Evolutionary conservation across 2,888 invertebrate genomes (phyloP), one percentile per base, ranked within the genome.

Genomic region (Ctena decussata): DNA sequence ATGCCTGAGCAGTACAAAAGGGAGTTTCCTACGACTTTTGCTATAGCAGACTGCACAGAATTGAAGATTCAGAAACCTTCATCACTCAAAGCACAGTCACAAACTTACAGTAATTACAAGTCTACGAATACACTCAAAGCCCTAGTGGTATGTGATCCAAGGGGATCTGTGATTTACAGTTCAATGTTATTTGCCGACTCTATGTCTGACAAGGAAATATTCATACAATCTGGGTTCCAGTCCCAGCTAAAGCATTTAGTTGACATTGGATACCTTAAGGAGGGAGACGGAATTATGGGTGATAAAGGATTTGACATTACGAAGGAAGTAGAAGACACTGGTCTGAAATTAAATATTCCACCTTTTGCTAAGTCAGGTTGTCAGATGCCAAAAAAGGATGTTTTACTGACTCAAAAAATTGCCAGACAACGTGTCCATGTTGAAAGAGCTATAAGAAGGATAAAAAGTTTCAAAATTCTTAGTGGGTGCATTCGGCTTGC

Each of bases 141-240:
- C 15, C 49, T 46, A 15, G 49, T 46, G 15, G 49, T 15, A 15
- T 46, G n/a, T 57, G 76, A 30, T 35, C 2, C 5, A 57, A 41
- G 32, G 35, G 60, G 32, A 18, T 86, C 81, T 18, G 53, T 86
- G 1, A 72, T 84, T 21, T 80, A 77, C 60, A 41, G 57, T 21
- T 81, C 81, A 12, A 32, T 65, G 18, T 35, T 84, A 27, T 77
- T 69, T 53, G 57, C 87, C 15, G 89, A 82, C 5, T 60, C 75
- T 18, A 84, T 86, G 71, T 87, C 89, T n/a, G 85, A 89, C 41
- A 84, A 84, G 41, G 71, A 82, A 69, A 76, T 87, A 18, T 74
- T 77, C 27, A 71, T 49, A 49, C 39, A 85, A 69, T 71, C 83
- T 71, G 86, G 83, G 2, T 53, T 86, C 3, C 60, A 76, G n/a